Evolutionary conservation across 2,888 invertebrate species (phyloP), one percentile per base, ranked within the genome.

Genomic region (Lymantria dispar): DNA sequence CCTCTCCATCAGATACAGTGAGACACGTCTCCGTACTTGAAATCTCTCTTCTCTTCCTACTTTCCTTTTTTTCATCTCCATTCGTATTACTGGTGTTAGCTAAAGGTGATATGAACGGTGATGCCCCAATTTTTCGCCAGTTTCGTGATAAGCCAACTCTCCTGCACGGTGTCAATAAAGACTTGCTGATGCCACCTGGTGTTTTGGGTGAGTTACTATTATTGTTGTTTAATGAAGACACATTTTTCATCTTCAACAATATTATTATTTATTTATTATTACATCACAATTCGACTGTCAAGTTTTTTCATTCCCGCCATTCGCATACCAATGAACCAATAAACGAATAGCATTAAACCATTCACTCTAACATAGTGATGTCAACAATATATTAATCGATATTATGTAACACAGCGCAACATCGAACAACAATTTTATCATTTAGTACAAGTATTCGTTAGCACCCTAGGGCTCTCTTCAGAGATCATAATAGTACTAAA

Each of bases 141-240:
- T 85, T 88, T 13, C 92, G 83, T 1, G 92, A 92, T 31, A 93
- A 76, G 9, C 93, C 93, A 36, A 93, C 72, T 68, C 92, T 80
- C 70, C 92, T 77, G 61, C 92, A 92, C 14, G 93, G 92, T 43
- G 92, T 93, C 40, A 92, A 71, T 38, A 92, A 74, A 15, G 86
- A 85, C 62, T 90, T 92, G 62, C 87, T 92, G 15, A 93, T 92
- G 13, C 92, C 91, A 13, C 88, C 91, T 1, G 88, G 87, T 14
- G 88, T 91, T 67, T 90, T 90, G 1, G 90, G 87, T 0, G 90
- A 85, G 46, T 84, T 84, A 9, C 53, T 69, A 48, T 63, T 74
- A 37, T 58, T 76, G 2, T 70, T 33, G 62, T 81, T 82, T n/a
- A 77, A 42, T 8, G 74, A 68, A 10, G 80, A 63, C n/a, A 67